A percentile compares a stretch with the other conserved stretches of the same genome.
phyloP scores from a whole-genome alignment of 2,113 vertebrate genomes.

The Elephantulus edwardii region DNA sequence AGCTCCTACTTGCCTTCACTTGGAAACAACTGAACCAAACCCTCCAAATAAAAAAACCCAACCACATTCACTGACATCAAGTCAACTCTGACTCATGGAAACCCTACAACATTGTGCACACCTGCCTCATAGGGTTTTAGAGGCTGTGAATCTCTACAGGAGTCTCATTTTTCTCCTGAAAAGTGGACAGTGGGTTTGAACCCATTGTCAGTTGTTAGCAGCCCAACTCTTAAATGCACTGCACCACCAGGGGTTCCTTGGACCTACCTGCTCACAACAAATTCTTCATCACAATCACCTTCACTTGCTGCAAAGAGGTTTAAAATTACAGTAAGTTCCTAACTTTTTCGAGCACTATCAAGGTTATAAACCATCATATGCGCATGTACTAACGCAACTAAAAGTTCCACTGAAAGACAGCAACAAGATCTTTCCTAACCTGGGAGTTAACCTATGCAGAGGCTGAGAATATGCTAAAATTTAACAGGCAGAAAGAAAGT shows the following conservation, averaged over 20 bases:
- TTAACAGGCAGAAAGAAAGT: not conserved
- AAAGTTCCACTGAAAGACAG: not conserved
- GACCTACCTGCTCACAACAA: not conserved
- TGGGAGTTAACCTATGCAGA: not conserved
- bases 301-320: not conserved
- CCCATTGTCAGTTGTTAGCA: no score
- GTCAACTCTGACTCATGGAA: no score
- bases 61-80: no score
- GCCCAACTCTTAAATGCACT: no score
- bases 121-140: no score
- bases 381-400: not conserved
- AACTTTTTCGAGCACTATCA: not conserved
- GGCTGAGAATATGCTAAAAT: not conserved
- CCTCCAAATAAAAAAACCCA: no score
- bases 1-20: not conserved
- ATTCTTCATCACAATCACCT: not conserved
- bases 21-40: not conserved
- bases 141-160: no score
- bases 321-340: not conserved
- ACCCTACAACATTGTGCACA: no score
- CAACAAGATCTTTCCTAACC: not conserved
- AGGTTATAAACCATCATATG: not conserved
- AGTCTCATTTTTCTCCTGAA: no score
- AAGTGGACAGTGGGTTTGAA: no score
- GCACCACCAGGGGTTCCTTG: no score